These are phyloP conservation scores for Anagrus nilaparvatae DNA, from an alignment of 1,140 invertebrate species.

Conservation along the genomic window DNA sequence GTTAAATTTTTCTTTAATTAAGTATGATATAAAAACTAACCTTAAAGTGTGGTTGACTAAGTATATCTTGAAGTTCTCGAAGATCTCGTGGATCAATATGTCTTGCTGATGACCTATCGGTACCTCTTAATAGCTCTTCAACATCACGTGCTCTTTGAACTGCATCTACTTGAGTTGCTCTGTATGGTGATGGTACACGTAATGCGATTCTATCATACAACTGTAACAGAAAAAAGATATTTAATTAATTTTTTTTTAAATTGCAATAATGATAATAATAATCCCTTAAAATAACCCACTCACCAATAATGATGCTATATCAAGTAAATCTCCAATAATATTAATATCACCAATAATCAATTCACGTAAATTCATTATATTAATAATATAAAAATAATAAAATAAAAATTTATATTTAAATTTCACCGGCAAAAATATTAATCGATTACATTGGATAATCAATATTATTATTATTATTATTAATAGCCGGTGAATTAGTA, in stretches of 20 bases:
- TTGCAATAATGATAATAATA: no score
- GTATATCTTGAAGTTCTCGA: constrained; percentile 69
- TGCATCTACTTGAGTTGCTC: constrained; percentile 69
- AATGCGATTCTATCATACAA: constrained; percentile 78
- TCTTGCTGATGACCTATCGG: constrained; percentile 42
- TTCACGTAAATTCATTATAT: no score
- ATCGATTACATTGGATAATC: no score
- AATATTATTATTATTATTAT: no score
- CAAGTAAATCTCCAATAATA: constrained; percentile 26
- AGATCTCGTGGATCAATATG: constrained; percentile 47
- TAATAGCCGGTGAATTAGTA: constrained; percentile 8
- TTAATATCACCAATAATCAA: constrained; percentile 26
- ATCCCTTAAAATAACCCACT: no score
- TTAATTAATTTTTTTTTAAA: no score
- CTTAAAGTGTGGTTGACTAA: constrained; percentile 76
- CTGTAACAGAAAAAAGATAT: constrained; percentile 40
- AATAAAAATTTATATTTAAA: no score
- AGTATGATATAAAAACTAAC: no score
- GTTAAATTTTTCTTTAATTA: no score
- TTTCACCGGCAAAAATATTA: no score
- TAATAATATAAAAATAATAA: no score
- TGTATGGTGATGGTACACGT: constrained; percentile 59
- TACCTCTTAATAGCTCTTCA: constrained; percentile 53
- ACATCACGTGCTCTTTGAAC: constrained; percentile 66
- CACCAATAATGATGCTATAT: constrained; percentile 27